Evolutionary conservation across 2,888 invertebrate genomes (phyloP).

Genomic region (Aspidiotus destructor): DNA sequence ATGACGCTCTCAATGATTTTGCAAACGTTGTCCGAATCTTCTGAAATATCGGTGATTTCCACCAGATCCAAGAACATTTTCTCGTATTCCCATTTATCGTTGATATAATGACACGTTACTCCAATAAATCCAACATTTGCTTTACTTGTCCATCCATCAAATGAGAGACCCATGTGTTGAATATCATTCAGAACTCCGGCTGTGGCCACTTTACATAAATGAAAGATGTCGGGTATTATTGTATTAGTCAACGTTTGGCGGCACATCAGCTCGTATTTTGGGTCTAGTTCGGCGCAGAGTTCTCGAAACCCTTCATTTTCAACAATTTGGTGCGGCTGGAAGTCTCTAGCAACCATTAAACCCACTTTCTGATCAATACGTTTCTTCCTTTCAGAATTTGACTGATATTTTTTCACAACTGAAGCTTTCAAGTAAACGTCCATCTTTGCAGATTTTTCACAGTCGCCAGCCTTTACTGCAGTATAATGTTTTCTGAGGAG

Average conservation of each 20-base stretch:
- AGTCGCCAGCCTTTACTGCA: neutral
- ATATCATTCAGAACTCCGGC: neutral
- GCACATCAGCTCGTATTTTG: constrained; percentile 38
- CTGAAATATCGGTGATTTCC: neutral
- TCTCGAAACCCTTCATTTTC: constrained; percentile 39
- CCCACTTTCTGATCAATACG: constrained; percentile 2
- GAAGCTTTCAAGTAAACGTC: neutral
- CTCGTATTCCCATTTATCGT: neutral
- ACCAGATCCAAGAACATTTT: constrained; percentile 3
- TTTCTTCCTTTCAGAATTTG: neutral
- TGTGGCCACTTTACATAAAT: neutral
- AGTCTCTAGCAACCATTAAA: constrained; percentile 35
- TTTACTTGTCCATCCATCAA: constrained; percentile 15
- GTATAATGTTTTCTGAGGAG: neutral
- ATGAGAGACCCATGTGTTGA: neutral
- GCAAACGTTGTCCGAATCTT: no score
- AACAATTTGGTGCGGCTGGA: constrained; percentile 40
- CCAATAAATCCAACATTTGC: constrained; percentile 7
- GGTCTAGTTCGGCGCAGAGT: constrained; percentile 38
- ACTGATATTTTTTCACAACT: neutral
- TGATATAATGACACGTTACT: constrained; percentile 17
- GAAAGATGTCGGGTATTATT: neutral
- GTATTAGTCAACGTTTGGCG: constrained; percentile 36
- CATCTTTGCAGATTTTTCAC: neutral
- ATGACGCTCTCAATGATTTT: no score